Evolutionary conservation across 2,888 invertebrate species (phyloP).

Genomic region (Xanthia togata): DNA sequence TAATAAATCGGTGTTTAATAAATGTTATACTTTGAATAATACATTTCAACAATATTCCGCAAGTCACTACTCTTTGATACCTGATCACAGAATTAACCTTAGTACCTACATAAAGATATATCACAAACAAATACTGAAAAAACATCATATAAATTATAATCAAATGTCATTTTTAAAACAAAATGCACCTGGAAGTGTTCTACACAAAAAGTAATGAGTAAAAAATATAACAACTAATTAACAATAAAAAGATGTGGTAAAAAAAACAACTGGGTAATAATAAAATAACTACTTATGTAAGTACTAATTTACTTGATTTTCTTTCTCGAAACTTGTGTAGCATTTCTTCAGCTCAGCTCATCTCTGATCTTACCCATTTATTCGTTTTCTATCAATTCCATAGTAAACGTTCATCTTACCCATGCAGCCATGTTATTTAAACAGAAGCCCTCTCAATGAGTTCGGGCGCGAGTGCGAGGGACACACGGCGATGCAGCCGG

Average conservation of each 20-base stretch:
- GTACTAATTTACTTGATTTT: background rate
- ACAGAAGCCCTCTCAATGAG: constrained; percentile 82
- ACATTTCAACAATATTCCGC: background rate
- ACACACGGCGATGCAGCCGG: constrained; percentile 70
- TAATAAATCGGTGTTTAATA: background rate
- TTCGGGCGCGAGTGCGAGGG: constrained; percentile 74
- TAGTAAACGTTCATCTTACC: background rate
- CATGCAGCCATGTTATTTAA: constrained; percentile 49
- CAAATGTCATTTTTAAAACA: background rate
- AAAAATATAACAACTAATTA: background rate
- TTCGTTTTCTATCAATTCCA: background rate
- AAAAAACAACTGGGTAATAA: background rate
- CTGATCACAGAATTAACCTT: background rate
- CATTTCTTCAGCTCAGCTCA: too few relatives aligned
- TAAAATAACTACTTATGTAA: too few relatives aligned
- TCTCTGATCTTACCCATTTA: background rate
- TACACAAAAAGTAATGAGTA: background rate
- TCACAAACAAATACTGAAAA: constrained; percentile 18
- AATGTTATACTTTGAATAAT: background rate
- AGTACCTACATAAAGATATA: background rate
- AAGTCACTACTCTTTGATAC: constrained; percentile 11
- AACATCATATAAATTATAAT: background rate
- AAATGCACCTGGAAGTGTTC: background rate
- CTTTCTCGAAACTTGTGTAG: background rate
- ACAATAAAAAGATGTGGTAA: background rate